Evolutionary conservation across 2,888 invertebrate genomes (phyloP).

Genomic region (Eumacrocentrus americanus): DNA sequence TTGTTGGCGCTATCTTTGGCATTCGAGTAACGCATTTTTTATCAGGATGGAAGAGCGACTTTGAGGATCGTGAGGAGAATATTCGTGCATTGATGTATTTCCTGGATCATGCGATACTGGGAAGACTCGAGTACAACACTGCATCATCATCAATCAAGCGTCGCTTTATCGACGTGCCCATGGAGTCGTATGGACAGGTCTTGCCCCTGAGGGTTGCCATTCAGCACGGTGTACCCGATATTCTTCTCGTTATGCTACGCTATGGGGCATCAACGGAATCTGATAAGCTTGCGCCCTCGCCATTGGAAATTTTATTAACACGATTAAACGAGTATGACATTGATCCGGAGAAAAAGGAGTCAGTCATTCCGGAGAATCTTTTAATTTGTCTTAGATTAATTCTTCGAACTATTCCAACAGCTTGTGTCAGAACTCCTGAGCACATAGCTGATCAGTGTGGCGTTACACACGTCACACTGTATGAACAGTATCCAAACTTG

Average conservation of each 20-base stretch:
- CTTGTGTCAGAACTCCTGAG: slow-evolving; percentile 56
- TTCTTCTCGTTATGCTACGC: slow-evolving; percentile 72
- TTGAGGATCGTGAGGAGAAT: slow-evolving; percentile 77
- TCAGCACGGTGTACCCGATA: slow-evolving; percentile 77
- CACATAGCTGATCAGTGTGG: slow-evolving; percentile 53
- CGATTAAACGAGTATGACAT: slow-evolving; percentile 67
- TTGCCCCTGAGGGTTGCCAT: slow-evolving; percentile 76
- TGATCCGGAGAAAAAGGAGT: slow-evolving; percentile 57
- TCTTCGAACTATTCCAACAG: slow-evolving; percentile 69
- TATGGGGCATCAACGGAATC: slow-evolving; percentile 64
- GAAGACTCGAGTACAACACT: slow-evolving; percentile 65
- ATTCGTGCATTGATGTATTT: slow-evolving; percentile 78
- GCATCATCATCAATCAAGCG: slow-evolving; percentile 52
- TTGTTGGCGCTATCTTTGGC: slow-evolving; percentile 82
- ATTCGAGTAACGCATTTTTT: slow-evolving; percentile 80
- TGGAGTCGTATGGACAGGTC: slow-evolving; percentile 79
- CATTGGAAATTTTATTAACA: slow-evolving; percentile 71
- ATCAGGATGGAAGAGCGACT: slow-evolving; percentile 88
- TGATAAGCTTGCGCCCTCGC: slow-evolving; percentile 68
- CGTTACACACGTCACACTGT: slow-evolving; percentile 47
- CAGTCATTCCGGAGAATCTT: slow-evolving; percentile 71
- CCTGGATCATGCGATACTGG: slow-evolving; percentile 75
- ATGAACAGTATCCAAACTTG: slow-evolving; percentile 63
- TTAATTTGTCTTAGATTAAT: slow-evolving; percentile 73
- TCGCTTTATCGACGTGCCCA: slow-evolving; percentile 79